Conservation (phyloP, 2,888 invertebrate genomes). For the Eledona agricola region DNA sequence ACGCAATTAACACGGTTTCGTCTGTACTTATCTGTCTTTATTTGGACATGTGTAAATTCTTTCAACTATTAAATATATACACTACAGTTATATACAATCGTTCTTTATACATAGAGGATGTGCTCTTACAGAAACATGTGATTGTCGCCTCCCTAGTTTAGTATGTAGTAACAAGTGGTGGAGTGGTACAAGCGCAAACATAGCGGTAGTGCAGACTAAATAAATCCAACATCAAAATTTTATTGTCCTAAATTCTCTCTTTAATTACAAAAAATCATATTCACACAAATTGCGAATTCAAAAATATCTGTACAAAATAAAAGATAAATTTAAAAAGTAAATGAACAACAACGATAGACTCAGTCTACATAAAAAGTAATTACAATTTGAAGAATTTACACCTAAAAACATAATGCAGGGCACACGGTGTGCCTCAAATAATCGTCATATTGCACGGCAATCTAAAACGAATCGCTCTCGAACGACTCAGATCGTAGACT, state of each 20-base stretch:
- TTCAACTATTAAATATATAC: conserved; percentile 44
- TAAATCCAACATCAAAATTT: conserved; percentile 40
- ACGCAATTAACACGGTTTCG: conserved; percentile 23
- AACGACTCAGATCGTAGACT: conserved; percentile 10
- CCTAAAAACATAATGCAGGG: conserved; percentile 23
- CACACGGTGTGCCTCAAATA: conserved; percentile 35
- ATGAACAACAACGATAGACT: conserved; percentile 38
- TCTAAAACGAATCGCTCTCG: conserved; percentile 21
- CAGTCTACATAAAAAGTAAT: conserved; percentile 35
- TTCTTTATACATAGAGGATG: conserved; percentile 49
- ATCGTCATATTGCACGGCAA: conserved; percentile 52
- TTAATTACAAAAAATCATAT: conserved; percentile 38
- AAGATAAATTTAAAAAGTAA: conserved; percentile 35
- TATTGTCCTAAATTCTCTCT: conserved; percentile 40
- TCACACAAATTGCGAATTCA: conserved; percentile 33
- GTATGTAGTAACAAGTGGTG: conserved; percentile 32
- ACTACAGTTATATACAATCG: conserved; percentile 49
- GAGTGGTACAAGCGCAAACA: conserved; percentile 23
- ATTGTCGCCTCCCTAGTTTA: conserved; percentile 47
- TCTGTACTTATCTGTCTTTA: conserved; percentile 27
- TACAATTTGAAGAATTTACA: conserved; percentile 34
- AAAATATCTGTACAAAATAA: conserved; percentile 37
- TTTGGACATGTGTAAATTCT: conserved; percentile 40
- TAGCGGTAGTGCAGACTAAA: conserved; percentile 31
- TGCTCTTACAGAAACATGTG: conserved; percentile 48